Evolutionary conservation across 92 coral and sea anemone genomes (phyloP).

Genomic region (Metridium senile): DNA sequence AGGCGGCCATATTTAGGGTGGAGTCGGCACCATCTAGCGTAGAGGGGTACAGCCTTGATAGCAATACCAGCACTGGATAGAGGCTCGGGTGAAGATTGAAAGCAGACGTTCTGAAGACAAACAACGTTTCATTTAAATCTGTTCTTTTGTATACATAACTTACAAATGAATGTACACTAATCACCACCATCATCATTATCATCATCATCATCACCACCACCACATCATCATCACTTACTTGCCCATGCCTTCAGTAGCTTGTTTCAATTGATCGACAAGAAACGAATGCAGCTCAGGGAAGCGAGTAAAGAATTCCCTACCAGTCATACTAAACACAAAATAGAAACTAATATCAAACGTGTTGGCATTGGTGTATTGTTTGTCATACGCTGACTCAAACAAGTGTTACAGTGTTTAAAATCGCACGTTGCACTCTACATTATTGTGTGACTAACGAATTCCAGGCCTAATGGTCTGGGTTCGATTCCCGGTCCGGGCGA

Average conservation of each 20-base stretch:
- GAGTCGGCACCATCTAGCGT: constrained; percentile 96
- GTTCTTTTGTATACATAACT: too few species aligned
- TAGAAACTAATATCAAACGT: neutral
- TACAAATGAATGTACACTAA: too few species aligned
- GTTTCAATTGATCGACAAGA: constrained; percentile 60
- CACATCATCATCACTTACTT: constrained; percentile 38
- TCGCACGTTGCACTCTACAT: too few species aligned
- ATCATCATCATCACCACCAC: neutral
- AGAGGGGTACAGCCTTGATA: constrained; percentile 93
- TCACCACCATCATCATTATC: neutral
- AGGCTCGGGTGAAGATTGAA: constrained; percentile 76
- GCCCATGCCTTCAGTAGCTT: constrained; percentile 68
- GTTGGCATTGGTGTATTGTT: neutral
- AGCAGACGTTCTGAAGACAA: constrained; percentile 39
- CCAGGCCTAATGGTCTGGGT: too few species aligned
- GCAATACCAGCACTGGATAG: constrained; percentile 88
- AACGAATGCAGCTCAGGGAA: constrained; percentile 88
- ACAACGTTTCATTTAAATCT: neutral
- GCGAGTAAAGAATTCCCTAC: constrained; percentile 94
- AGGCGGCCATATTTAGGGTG: constrained; percentile 87
- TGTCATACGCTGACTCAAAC: too few species aligned
- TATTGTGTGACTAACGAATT: too few species aligned
- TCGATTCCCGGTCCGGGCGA: too few species aligned
- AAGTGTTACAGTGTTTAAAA: too few species aligned
- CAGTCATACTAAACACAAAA: constrained; percentile 83